Evolutionary conservation across 1,140 invertebrate species (phyloP).

Genomic region (Caenorhabditis briggsae): DNA sequence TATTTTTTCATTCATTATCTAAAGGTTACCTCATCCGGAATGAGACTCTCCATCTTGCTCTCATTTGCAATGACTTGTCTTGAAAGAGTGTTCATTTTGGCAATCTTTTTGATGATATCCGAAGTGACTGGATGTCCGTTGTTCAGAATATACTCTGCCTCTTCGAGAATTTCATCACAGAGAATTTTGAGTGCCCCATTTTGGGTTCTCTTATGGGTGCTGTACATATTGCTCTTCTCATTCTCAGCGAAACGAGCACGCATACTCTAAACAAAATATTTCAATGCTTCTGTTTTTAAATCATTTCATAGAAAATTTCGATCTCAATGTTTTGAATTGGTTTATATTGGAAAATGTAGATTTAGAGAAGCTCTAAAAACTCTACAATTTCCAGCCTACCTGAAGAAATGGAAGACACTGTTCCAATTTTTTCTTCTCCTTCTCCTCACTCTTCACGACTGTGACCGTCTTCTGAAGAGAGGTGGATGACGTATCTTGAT

Average conservation of each 20-base stretch:
- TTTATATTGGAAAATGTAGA: no score
- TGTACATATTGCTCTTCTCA: conserved; percentile 23
- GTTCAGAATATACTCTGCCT: background rate
- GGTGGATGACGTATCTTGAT: background rate
- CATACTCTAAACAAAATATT: no score
- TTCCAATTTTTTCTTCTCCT: no score
- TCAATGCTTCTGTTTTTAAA: no score
- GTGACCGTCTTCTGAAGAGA: background rate
- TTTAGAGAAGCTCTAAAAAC: no score
- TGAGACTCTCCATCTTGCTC: conserved; percentile 25
- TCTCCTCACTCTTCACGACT: background rate
- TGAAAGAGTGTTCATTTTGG: conserved; percentile 42
- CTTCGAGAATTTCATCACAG: background rate
- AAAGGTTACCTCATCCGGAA: no score
- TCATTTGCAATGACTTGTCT: conserved; percentile 40
- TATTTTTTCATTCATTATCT: no score
- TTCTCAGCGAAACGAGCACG: conserved; percentile 27
- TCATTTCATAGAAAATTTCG: no score
- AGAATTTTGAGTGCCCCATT: conserved; percentile 26
- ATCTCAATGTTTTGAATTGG: no score
- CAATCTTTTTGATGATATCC: conserved; percentile 47
- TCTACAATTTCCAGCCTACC: no score
- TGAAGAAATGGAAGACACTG: no score
- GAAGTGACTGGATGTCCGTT: conserved; percentile 21
- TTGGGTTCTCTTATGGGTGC: conserved; percentile 15